These are phyloP conservation scores for Ptychochromis oligacanthus DNA, from an alignment of 2,113 vertebrate genomes.

Conservation along the genomic window DNA sequence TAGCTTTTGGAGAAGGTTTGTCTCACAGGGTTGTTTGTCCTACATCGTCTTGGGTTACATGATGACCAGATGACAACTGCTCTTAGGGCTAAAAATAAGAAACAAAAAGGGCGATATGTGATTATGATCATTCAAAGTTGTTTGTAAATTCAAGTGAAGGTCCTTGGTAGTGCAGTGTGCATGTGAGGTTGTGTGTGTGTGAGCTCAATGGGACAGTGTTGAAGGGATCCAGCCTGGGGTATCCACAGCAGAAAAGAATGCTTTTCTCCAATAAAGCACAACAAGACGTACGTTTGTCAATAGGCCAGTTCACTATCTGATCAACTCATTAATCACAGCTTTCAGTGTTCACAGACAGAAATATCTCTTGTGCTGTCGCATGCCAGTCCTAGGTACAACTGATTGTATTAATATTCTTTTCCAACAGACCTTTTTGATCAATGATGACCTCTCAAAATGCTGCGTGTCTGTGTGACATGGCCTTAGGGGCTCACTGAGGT, in stretches of 20 bases:
- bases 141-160: background rate
- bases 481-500: background rate
- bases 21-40: background rate
- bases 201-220: constrained; percentile 64
- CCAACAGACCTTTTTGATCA: constrained; percentile 34
- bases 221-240: constrained; percentile 66
- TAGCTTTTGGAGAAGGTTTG: background rate
- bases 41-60: background rate
- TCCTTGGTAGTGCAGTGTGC: too few species aligned
- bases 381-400: constrained; percentile 15
- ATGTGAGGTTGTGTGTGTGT: background rate
- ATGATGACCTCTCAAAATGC: constrained; percentile 33
- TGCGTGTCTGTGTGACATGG: constrained; percentile 14
- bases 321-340: constrained; percentile 74
- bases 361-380: constrained; percentile 17
- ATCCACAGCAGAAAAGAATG: background rate
- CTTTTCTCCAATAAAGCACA: constrained; percentile 45
- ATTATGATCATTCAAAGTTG: background rate
- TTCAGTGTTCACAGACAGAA: constrained; percentile 30
- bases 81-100: background rate
- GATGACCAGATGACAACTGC: background rate
- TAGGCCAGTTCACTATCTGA: constrained; percentile 26
- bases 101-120: background rate
- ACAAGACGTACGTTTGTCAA: constrained; percentile 42
- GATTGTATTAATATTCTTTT: constrained; percentile 45